Conservation (phyloP, 2,797 vertebrate genomes). For the Xenopus petersii region DNA sequence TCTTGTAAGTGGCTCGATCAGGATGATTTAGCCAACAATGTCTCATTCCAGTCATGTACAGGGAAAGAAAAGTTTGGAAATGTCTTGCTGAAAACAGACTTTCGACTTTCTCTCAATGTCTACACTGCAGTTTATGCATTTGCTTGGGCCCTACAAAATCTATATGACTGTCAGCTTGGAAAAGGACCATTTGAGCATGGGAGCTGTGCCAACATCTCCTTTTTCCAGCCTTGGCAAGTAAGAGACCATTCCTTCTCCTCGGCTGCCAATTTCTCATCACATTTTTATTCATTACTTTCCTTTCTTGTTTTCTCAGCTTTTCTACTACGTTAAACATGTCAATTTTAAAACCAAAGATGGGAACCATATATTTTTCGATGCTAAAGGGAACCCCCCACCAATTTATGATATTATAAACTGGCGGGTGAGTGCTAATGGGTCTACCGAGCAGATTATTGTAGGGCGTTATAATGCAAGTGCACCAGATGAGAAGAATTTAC, state of each 20-base stretch:
- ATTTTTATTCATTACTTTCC: neutral
- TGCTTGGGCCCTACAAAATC: slow-evolving; percentile 18
- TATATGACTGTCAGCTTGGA: slow-evolving; percentile 5
- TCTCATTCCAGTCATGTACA: neutral
- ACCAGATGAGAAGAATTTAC: too few species aligned
- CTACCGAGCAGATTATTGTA: slow-evolving; percentile 14
- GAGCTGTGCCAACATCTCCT: slow-evolving; percentile 12
- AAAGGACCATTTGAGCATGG: slow-evolving; percentile 10
- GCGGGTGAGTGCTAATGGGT: neutral
- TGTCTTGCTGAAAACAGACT: neutral
- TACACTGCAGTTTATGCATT: slow-evolving; percentile 24
- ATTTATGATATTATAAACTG: slow-evolving; percentile 33
- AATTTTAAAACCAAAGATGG: slow-evolving; percentile 13
- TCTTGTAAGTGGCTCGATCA: slow-evolving; percentile 16
- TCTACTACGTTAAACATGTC: slow-evolving; percentile 23
- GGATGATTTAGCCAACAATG: slow-evolving; percentile 1
- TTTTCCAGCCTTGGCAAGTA: slow-evolving; percentile 24
- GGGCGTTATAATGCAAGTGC: slow-evolving; percentile 4
- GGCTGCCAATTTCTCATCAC: neutral
- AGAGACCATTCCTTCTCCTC: neutral
- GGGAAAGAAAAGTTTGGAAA: neutral
- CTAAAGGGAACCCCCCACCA: slow-evolving; percentile 19
- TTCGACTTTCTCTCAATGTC: slow-evolving; percentile 16
- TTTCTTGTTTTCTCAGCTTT: slow-evolving; percentile 13
- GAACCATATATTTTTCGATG: slow-evolving; percentile 22